Evolutionary conservation across 2,113 vertebrate species (phyloP).

Genomic region (Malurus alboscapulatus): DNA sequence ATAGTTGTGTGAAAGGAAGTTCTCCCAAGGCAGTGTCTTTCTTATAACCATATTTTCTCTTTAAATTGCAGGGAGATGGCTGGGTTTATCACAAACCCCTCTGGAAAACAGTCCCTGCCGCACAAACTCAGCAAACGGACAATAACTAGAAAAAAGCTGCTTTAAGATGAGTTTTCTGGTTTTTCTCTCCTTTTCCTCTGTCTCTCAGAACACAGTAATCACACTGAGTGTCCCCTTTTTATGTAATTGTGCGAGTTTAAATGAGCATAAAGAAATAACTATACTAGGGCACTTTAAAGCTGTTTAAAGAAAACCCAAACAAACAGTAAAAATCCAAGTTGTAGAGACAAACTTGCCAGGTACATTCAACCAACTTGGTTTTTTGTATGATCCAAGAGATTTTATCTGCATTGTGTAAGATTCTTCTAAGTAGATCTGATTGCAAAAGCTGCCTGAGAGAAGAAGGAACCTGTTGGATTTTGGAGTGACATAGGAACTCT

Average conservation of each 20-base stretch:
- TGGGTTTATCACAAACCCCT: conserved; percentile 94
- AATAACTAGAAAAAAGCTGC: conserved; percentile 28
- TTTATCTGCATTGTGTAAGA: conserved; percentile 61
- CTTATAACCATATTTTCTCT: conserved; percentile 11
- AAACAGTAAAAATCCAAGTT: conserved; percentile 17
- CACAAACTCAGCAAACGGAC: conserved; percentile 70
- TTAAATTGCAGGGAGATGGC: conserved; percentile 86
- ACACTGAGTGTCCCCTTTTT: conserved; percentile 66
- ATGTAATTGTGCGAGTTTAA: conserved; percentile 67
- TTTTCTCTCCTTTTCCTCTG: conserved; percentile 47
- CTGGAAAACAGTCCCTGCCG: conserved; percentile 81
- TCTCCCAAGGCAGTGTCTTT: not conserved
- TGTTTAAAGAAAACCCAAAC: conserved; percentile 1
- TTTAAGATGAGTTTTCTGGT: conserved; percentile 56
- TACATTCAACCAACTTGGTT: conserved; percentile 56
- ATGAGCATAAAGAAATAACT: conserved; percentile 60
- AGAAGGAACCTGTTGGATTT: conserved; percentile 28
- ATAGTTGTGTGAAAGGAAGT: not conserved
- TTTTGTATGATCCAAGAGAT: conserved; percentile 63
- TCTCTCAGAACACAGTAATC: conserved; percentile 61
- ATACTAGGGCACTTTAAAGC: conserved; percentile 64
- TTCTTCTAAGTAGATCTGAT: conserved; percentile 48
- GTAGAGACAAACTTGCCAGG: conserved; percentile 40
- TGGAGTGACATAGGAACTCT: conserved; percentile 43
- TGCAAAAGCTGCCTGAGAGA: conserved; percentile 70